Conservation (phyloP, 2,888 invertebrate species). For the Xylota sylvarum region DNA sequence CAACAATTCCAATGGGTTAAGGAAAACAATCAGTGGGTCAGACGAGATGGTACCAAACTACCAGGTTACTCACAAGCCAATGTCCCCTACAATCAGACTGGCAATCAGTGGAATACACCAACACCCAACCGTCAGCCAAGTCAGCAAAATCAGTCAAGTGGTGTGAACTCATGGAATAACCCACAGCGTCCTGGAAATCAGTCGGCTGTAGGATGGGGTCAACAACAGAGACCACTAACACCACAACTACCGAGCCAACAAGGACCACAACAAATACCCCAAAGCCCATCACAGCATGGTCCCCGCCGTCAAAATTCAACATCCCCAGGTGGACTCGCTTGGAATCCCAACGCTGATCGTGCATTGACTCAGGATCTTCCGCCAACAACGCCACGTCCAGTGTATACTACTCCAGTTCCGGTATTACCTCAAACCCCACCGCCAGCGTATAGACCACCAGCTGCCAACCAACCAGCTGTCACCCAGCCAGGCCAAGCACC, state of each 20-base stretch:
- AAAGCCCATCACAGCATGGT: conserved; percentile 4
- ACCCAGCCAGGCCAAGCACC: conserved; percentile 39
- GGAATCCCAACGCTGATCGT: conserved; percentile 65
- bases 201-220: conserved; percentile 1
- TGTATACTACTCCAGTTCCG: no score
- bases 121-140: conserved; percentile 40
- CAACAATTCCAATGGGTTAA: conserved; percentile 70
- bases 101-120: conserved; percentile 43
- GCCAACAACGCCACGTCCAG: conserved; percentile 56
- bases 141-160: conserved; percentile 47
- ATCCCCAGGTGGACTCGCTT: conserved; percentile 40
- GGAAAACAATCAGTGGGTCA: conserved; percentile 68
- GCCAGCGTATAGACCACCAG: no score
- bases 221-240: conserved; percentile 3
- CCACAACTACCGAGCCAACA: conserved; percentile 20
- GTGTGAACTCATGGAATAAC: conserved; percentile 1
- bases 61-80: conserved; percentile 65
- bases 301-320: conserved; percentile 49
- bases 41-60: conserved; percentile 49
- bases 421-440: no score
- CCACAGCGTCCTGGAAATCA: conserved; percentile 32
- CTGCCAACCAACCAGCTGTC: conserved; percentile 5
- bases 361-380: conserved; percentile 50
- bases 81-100: conserved; percentile 63
- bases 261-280: conserved; percentile 24